Base-by-base conservation (phyloP, 2,797 vertebrate species). In the Chelidonichthys spinosus region DNA sequence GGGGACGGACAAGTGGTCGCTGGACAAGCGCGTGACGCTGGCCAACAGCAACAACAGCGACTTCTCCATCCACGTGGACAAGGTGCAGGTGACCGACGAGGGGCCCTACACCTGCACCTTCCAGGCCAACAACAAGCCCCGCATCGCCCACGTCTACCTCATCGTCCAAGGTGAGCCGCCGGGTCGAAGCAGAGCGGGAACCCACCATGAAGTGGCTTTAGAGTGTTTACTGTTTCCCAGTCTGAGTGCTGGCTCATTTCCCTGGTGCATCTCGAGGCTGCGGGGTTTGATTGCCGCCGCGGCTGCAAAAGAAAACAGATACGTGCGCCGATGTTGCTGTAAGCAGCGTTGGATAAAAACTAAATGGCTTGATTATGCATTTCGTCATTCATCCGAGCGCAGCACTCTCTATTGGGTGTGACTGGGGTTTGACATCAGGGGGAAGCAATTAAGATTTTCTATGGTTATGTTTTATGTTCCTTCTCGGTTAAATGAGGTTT, bases 41-140 rank as follows among this genome's bases (percentile, higher is more conserved):
- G 92, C 95, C 72, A 96, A 95, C 87, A 96, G 94, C 85, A 97
- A 96, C 79, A 94, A 93, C 11, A 96, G 95, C 0, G 96, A 97
- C 86, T 98, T 96, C 90, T 96, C 96, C 90, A 97, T 98, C 88
- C 90, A 96, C 87, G 96, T 98, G 50, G 94, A 95, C 15, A 91
- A 93, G 11, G 96, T 98, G 80, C 95, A 95, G 39, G 92, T 97
- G 7, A 87, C 94, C 0, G 97, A 98, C 0, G 97, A 98, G 85
- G 96, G 97, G 32, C 95, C 95, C 13, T 98, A 98, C 87, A 97
- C 95, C 15, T 98, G 97, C 93, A 97, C 95, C 80, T 97, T 96
- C 92, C 96, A 98, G 93, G 97, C 96, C 54, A 95, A 95, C 54
- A 96, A 96, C 92, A 94, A 95, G 91, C 96, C 96, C 1, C 95